Evolutionary conservation across 2,888 invertebrate genomes (phyloP).

Genomic region (Caenorhabditis virilis): DNA sequence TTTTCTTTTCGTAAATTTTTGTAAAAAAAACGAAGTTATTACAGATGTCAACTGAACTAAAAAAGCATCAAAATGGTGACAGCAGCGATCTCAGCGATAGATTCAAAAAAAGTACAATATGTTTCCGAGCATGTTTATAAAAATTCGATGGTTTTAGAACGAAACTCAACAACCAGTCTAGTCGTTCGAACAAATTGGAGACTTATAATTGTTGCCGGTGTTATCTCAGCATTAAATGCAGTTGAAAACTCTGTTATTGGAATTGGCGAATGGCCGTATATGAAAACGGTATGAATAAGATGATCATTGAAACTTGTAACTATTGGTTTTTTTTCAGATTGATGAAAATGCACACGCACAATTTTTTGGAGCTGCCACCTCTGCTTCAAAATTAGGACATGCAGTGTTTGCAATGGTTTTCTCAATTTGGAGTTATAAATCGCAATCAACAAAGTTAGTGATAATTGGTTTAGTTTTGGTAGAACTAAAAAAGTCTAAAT

Average conservation of each 20-base stretch:
- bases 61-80: neutral
- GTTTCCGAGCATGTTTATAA: no score
- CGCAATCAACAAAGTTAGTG: conserved; percentile 40
- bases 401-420: conserved; percentile 50
- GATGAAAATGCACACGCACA: conserved; percentile 42
- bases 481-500: no score
- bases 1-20: neutral
- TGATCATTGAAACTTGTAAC: neutral
- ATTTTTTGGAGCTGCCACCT: conserved; percentile 51
- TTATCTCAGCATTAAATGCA: conserved; percentile 37
- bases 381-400: conserved; percentile 47
- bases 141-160: no score
- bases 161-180: no score
- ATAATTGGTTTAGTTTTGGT: no score
- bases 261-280: conserved; percentile 52
- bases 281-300: conserved; percentile 35
- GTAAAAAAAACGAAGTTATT: neutral
- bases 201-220: conserved; percentile 31
- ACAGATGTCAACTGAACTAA: neutral
- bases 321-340: conserved; percentile 29
- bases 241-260: conserved; percentile 45
- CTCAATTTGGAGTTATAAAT: conserved; percentile 47
- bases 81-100: conserved; percentile 11
- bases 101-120: no score
- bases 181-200: conserved; percentile 48